Base-by-base conservation (phyloP, 1,140 invertebrate species). In the Bombus confusus region DNA sequence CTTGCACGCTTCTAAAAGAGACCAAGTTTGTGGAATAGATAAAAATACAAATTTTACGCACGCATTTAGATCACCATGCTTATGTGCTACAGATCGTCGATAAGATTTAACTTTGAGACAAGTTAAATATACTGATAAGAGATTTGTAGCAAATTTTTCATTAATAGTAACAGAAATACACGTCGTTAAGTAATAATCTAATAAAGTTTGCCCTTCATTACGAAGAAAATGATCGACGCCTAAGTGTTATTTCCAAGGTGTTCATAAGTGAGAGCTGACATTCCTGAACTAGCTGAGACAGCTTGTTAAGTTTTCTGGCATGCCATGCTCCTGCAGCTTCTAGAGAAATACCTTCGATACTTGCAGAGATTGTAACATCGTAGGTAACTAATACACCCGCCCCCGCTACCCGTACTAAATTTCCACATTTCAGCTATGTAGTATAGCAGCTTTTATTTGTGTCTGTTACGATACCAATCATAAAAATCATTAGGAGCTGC, bases 331-430 rank as follows among this genome's bases (percentile, higher is more conserved):
- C 84, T 73, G 41, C 69, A 82, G 64, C 37, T 76, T 18, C 57
- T 64, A 22, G 37, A 83, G 57, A 89, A 85, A 89, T 89, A 74
- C 85, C 86, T 87, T 79, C 82, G 85, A 90, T 90, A 90, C 88
- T 90, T 82, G 82, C 52, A 82, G 59, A 87, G 82, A 89, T 90
- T 90, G 76, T 83, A 81, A 87, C 79, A 77, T 81, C 37, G 71
- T 66, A 37, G 37, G 43, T 59, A 89, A 62, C 85, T 88, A 86
- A 89, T 62, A 62, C 59, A 12, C 4, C 12, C 10, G 3, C 10
- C 59, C 59, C 59, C 28, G 8, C 25, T 59, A 10, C 10, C 28
- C 28, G 28, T 86, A 89, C 80, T 34, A 41, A 66, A 87, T 69
- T 83, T 81, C 39, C 39, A 66, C 80, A 57, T 73, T 66, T 77